Percentiles rank a stretch among this genome's conserved stretches.
Evolutionary conservation across 2,888 invertebrate species (phyloP).

Genomic region (Drosophila mimica): DNA sequence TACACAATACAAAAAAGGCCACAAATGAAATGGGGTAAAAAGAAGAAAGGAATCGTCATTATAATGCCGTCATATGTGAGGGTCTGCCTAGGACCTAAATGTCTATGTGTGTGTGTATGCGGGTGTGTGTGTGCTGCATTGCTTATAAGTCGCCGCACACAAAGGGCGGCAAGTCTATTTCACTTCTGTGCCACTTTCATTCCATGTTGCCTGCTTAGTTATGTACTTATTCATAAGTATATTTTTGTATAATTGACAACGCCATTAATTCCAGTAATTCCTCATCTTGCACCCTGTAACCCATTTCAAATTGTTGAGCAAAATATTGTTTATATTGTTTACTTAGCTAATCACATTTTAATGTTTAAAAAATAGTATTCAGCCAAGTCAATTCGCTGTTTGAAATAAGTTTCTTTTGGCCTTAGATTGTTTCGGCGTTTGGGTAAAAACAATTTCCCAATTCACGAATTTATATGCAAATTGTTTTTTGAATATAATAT

Average conservation of each 20-base stretch:
- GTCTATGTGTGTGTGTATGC: conserved; percentile 3
- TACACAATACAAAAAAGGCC: conserved; percentile 34
- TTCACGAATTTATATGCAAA: not conserved
- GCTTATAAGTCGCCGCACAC: conserved; percentile 29
- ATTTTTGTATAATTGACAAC: conserved; percentile 72
- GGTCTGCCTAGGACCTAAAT: conserved; percentile 5
- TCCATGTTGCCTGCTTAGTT: conserved; percentile 36
- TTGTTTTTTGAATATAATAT: not conserved
- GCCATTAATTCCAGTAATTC: conserved; percentile 52
- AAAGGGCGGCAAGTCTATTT: conserved; percentile 68
- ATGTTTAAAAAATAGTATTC: not conserved
- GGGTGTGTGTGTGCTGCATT: conserved; percentile 5
- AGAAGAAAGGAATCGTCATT: conserved; percentile 51
- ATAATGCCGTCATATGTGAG: conserved; percentile 61
- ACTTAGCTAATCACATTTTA: not conserved
- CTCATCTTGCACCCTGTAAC: conserved; percentile 43
- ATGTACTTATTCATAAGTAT: conserved; percentile 52
- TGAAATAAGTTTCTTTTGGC: not conserved
- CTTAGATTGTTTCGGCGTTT: not conserved
- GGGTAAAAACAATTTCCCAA: too few relatives aligned
- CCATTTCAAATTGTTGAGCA: not conserved
- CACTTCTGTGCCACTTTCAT: conserved; percentile 44
- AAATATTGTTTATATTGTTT: not conserved
- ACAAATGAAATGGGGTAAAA: conserved; percentile 5
- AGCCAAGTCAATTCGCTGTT: not conserved